Evolutionary conservation across 2,888 invertebrate genomes (phyloP).

Genomic region (Hipparchia semele): DNA sequence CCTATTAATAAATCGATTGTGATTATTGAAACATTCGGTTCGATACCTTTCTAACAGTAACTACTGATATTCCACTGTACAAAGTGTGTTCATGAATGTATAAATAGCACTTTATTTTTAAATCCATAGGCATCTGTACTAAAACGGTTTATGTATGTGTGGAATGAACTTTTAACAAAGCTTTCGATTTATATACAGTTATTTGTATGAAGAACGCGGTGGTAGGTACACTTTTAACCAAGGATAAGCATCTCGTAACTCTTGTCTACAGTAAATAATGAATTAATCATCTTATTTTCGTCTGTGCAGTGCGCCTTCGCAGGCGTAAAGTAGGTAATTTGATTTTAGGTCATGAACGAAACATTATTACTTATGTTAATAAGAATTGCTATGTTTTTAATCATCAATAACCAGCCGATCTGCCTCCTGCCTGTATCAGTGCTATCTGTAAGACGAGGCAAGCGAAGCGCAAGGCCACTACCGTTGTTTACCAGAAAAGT

Average conservation of each 20-base stretch:
- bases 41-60: too few relatives aligned
- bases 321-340: too few relatives aligned
- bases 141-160: neutral
- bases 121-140: slow-evolving; percentile 11
- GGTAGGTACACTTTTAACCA: neutral
- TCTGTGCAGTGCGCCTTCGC: neutral
- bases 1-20: slow-evolving; percentile 20
- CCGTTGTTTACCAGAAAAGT: too few relatives aligned
- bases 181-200: slow-evolving; percentile 1
- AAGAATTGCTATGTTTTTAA: too few relatives aligned
- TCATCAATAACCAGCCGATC: neutral
- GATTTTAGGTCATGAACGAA: neutral
- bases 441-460: too few relatives aligned
- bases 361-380: too few relatives aligned
- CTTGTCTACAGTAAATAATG: neutral
- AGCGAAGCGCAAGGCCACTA: too few relatives aligned
- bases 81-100: slow-evolving; percentile 18
- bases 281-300: neutral
- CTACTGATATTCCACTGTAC: neutral
- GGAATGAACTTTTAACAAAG: slow-evolving; percentile 6
- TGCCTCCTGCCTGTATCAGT: neutral
- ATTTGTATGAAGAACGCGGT: neutral
- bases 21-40: neutral
- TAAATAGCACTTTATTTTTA: slow-evolving; percentile 25
- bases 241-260: neutral